Evolutionary conservation across 2,888 invertebrate genomes (phyloP), one percentile per base, ranked within the genome.

Genomic region (Aquatica leii): DNA sequence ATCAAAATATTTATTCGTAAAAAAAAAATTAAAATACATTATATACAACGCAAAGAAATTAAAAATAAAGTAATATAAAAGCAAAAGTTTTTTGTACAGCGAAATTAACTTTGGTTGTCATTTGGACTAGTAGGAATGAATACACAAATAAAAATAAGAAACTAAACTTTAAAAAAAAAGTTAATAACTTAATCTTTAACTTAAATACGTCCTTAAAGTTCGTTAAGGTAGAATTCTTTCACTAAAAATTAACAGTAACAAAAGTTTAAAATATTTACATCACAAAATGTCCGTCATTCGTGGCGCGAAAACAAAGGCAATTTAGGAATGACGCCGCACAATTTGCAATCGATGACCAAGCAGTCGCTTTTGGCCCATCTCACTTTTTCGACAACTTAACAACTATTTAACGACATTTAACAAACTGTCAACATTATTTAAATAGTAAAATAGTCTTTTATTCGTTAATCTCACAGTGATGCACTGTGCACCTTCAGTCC

Each of bases 121-220:
- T 73, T 77, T 78, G 76, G 82, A 82, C 82, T 82, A 82, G 82
- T 78, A 75, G 73, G 70, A 67, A 68, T n/a, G n/a, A n/a, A 75
- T 74, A 73, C 71, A 71, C 70, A 61, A 68, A 64, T n/a, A n/a
- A 69, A 68, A 57, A 65, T 65, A 60, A 71, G 63, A 65, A 70
- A 69, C 69, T 69, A 73, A 71, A 67, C 62, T 62, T 60, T 8
- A 52, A 17, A 17, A 52, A 55, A 43, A 62, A 66, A 67, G 69
- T 66, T 73, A 69, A 74, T 68, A 71, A 69, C 64, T 71, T 62
- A 66, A 63, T 67, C n/a, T n/a, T 67, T 53, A 68, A 69, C 43
- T 53, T 48, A 37, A 60, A 48, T 60, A 60, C 53, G 59, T 60
- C 54, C 59, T 53, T 60, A 60, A 52, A 4, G 41, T 59, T 59